These are phyloP conservation scores for Anthoscopus minutus DNA, from an alignment of 2,113 vertebrate genomes.

Conservation along the genomic window DNA sequence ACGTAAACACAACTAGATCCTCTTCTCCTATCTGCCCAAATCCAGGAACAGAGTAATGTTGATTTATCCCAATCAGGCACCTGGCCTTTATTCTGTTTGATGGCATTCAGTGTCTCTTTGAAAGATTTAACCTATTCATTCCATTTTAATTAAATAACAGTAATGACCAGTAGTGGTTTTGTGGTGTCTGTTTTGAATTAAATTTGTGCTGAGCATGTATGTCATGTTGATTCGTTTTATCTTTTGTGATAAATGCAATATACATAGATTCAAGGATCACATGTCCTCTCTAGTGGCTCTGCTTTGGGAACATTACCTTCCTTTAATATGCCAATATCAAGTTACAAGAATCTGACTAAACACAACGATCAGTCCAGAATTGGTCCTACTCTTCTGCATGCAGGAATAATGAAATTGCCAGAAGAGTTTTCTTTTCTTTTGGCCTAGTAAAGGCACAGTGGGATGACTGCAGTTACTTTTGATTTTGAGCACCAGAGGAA, in stretches of 20 bases:
- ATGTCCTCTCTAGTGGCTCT: not conserved
- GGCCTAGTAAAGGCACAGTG: not conserved
- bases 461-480: not conserved
- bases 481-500: not conserved
- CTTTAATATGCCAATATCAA: not conserved
- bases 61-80: not conserved
- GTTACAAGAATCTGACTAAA: not conserved
- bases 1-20: not conserved
- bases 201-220: not conserved
- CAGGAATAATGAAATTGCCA: not conserved
- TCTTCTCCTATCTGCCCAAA: not conserved
- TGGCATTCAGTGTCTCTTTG: not conserved
- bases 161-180: not conserved
- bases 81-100: not conserved
- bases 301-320: not conserved
- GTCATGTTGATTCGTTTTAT: not conserved
- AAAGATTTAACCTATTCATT: not conserved
- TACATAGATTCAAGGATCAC: not conserved
- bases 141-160: conserved; percentile 2
- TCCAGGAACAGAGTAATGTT: not conserved
- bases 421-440: not conserved
- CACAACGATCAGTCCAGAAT: not conserved
- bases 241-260: not conserved
- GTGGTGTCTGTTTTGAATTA: conserved; percentile 18
- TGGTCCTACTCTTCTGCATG: not conserved